Base-by-base conservation (phyloP, 2,888 invertebrate genomes). In the Polietes domitor region DNA sequence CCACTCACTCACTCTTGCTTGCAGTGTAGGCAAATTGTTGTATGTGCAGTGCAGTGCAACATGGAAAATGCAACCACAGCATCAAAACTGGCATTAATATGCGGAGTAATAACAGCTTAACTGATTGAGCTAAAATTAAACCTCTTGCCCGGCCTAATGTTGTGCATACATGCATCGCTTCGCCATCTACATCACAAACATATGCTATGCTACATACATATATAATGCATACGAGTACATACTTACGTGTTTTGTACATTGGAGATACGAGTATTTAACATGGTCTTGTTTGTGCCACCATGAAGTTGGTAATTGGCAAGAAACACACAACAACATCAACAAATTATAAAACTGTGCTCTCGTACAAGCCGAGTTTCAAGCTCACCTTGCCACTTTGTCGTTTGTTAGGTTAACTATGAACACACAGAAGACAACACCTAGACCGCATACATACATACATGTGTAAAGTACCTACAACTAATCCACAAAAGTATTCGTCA, bases 381-480 rank as follows among this genome's bases (percentile, higher is more conserved):
- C 73, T 83, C 77, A 80, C 83, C 83, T 83, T 83, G 83, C 73
- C 77, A 80, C 83, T 79, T 83, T 83, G 83, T 70, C 79, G 72
- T 74, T 24, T 15, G 58, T 24, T 77, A 17, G 61, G 24, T 53
- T 78, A 71, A 78, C 73, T 68, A 70, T 24, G 21, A 55, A 10
- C 55, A 10, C 21, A 21, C 75, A 76, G n/a, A n/a, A n/a, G n/a
- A n/a, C n/a, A n/a, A n/a, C n/a, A n/a, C n/a, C n/a, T n/a, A n/a
- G n/a, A n/a, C n/a, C 71, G 71, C 77, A 75, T 7, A 32, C 32
- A 32, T 7, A 32, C 32, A 32, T 5, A 32, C 7, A 32, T 41
- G 9, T 7, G 47, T n/a, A n/a, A n/a, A n/a, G n/a, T 47, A 47
- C 6, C 37, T 26, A 53, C 17, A 71, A 1, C n/a, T 53, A 1